Base-by-base conservation (phyloP, 2,797 vertebrate species). In the Typhlichthys subterraneus region DNA sequence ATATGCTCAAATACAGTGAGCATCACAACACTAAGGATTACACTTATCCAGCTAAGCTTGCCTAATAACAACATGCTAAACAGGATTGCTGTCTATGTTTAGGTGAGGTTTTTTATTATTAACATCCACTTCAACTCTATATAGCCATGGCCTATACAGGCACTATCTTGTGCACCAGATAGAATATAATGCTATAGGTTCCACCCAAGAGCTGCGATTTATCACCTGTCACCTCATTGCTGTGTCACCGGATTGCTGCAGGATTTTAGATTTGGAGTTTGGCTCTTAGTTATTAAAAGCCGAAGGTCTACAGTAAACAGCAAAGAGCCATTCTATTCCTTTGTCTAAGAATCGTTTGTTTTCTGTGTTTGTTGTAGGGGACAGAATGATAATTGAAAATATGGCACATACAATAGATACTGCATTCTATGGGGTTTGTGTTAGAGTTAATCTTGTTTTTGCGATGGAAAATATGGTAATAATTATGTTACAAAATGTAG, bases 21-120 rank as follows among this genome's bases (percentile, higher is more conserved):
- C 84, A 88, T 89, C 88, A 87, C 77, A 81, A 72, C 59, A 10
- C 57, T 47, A 70, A 56, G 80, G 85, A 87, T 85, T 87, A 88
- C 83, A 76, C 69, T 87, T 85, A 87, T 78, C 80, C 80, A 80
- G 79, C 77, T 88, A 83, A 88, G 75, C 84, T 70, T 29, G 14
- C 76, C 77, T 85, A 86, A 88, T 86, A 80, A 82, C 74, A 58
- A 58, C 70, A 80, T 64, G 76, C 82, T 83, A 73, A 85, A 88
- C 76, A 80, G 81, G 81, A 86, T 66, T 79, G 67, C 61, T 49
- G 69, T 58, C 57, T 56, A 67, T 71, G 69, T 62, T 81, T 77
- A 85, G 87, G 87, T 89, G 70, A 82, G 66, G 58, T 72, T 83
- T 74, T 86, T 88, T 87, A 73, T 86, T 87, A 55, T 42, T 29